These are phyloP conservation scores for Brachirus orientalis DNA, from an alignment of 2,113 vertebrate species.

Conservation along the genomic window DNA sequence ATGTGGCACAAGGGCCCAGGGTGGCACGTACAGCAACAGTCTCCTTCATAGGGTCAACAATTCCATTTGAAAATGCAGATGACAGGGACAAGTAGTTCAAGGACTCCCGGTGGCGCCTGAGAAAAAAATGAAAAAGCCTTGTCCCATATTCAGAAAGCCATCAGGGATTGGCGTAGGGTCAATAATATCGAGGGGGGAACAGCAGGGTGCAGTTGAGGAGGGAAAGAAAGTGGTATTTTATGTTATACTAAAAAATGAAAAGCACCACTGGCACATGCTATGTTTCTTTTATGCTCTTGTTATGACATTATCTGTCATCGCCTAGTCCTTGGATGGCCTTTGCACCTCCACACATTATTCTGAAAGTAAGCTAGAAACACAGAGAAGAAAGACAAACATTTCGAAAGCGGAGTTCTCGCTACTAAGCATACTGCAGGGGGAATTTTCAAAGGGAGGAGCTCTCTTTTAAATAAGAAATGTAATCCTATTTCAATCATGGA, in stretches of 20 bases:
- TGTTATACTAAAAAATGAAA: conserved; percentile 42
- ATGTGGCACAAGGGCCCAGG: conserved; percentile 11
- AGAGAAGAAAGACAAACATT: neutral
- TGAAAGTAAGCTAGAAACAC: conserved; percentile 19
- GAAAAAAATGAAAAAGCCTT: conserved; percentile 67
- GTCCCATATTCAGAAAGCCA: conserved; percentile 62
- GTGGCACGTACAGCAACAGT: conserved; percentile 14
- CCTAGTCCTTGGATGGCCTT: conserved; percentile 25
- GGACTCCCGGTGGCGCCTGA: conserved; percentile 44
- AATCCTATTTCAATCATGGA: neutral
- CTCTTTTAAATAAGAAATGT: neutral
- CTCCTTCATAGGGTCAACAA: conserved; percentile 52
- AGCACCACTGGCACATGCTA: conserved; percentile 3
- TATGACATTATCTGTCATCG: conserved; percentile 47
- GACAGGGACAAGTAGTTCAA: conserved; percentile 69
- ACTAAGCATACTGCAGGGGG: neutral
- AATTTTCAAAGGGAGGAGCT: neutral
- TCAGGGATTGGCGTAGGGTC: conserved; percentile 54
- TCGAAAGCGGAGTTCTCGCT: conserved; percentile 6
- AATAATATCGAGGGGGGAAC: conserved; percentile 39
- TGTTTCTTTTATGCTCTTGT: conserved; percentile 10
- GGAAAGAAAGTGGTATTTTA: conserved; percentile 33
- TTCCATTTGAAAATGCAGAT: conserved; percentile 46
- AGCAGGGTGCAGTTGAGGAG: neutral
- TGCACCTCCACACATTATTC: conserved; percentile 13